Evolutionary conservation across 2,797 vertebrate genomes (phyloP), one percentile per base, ranked within the genome.

Genomic region (Oceanodroma leucorhoa): DNA sequence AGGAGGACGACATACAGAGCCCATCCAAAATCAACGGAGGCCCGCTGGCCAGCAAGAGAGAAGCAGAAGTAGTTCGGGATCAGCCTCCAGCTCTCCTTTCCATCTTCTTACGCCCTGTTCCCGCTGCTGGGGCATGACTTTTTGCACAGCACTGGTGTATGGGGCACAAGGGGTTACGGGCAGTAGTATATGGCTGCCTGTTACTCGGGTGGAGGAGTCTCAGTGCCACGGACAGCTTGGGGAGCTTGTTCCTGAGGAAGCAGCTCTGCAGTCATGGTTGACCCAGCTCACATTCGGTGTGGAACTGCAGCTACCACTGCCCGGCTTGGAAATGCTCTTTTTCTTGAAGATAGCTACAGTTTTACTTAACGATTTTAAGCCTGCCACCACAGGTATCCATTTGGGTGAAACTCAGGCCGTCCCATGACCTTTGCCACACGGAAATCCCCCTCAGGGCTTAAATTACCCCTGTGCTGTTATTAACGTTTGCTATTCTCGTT

Each of bases 141-240:
- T 87, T 46, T 51, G 75, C n/a, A 20, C 34, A n/a, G 1, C 23
- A 3, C 18, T 8, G 18, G 13, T 41, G 30, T 21, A 3, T 9
- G 29, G 7, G 32, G 64, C 53, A 41, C 14, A 51, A 18, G 11
- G 29, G 7, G 13, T 16, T 36, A 16, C 32, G 27, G 30, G 40
- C 34, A 5, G 5, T 16, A 15, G 27, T 3, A 46, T 2, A 3
- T 0, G 1, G 50, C 30, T 27, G 46, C 10, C 55, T 48, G 10
- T 22, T 29, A 2, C 14, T 2, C 7, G 41, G 10, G 23, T 6
- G 10, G 9, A n/a, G 50, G n/a, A 53, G 8, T 6, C 3, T 6
- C 46, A 3, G 41, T 14, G 55, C 51, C 66, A 17, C 14, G 51
- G 41, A 1, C 1, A 1, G 11, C 53, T 14, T 30, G 13, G 20